Evolutionary conservation across 2,113 vertebrate genomes (phyloP).

Genomic region (Corydoras sp.): DNA sequence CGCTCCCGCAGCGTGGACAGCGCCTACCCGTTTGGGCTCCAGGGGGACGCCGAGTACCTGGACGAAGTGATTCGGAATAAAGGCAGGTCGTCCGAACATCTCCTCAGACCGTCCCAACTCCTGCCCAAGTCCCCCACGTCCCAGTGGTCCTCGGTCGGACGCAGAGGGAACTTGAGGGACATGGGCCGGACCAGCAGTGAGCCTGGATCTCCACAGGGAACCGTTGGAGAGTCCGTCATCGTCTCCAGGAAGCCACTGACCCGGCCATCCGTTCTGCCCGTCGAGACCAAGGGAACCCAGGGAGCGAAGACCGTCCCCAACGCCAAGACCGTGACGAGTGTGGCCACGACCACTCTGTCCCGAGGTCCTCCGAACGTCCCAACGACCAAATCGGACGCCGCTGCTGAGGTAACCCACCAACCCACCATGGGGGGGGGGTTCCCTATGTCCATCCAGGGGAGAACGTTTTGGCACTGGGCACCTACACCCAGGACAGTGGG

Average conservation of each 20-base stretch:
- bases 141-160: slow-evolving; percentile 33
- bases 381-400: slow-evolving; percentile 50
- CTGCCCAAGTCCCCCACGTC: slow-evolving; percentile 60
- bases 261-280: slow-evolving; percentile 54
- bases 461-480: no score
- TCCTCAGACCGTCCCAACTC: slow-evolving; percentile 77
- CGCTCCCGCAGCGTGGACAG: slow-evolving; percentile 89
- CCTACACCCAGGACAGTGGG: no score
- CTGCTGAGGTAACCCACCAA: slow-evolving; percentile 55
- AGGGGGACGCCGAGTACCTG: slow-evolving; percentile 57
- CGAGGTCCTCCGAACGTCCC: slow-evolving; percentile 28
- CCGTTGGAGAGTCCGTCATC: slow-evolving; percentile 44
- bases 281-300: slow-evolving; percentile 44
- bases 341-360: slow-evolving; percentile 44
- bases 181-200: slow-evolving; percentile 46
- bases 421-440: no score
- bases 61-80: slow-evolving; percentile 62
- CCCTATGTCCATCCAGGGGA: no score
- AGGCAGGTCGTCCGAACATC: slow-evolving; percentile 78
- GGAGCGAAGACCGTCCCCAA: slow-evolving; percentile 35
- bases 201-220: slow-evolving; percentile 60
- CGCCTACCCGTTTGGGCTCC: slow-evolving; percentile 66
- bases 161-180: slow-evolving; percentile 41
- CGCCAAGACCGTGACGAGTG: slow-evolving; percentile 40
- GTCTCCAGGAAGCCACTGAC: slow-evolving; percentile 49